Base-by-base conservation (phyloP, 1,140 invertebrate genomes). In the Trypoxylus dichotomus region DNA sequence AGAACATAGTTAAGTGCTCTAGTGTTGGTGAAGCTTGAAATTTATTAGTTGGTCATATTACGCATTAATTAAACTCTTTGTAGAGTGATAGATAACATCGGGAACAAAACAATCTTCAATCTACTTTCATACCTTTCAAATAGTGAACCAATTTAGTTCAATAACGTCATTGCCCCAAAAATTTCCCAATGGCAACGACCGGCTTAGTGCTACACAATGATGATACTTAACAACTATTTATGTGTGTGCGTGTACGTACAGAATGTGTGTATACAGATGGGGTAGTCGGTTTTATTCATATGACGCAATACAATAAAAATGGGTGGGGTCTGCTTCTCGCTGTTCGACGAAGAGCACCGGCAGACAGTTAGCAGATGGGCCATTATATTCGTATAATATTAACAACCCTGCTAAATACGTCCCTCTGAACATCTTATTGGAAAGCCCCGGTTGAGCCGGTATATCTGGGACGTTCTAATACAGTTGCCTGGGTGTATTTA, bases 311-410 rank as follows among this genome's bases (percentile, higher is more conserved):
- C 21, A 68, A 68, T 68, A 68, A 68, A 68, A 68, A 68, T 68
- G 60, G 60, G 60, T 68, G 60, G 60, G 60, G 60, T 68, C 47
- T 58, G 1, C 7, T 37, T 37, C 47, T 54, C 47, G 47, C 47
- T 54, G 6, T 54, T 15, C n/a, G 24, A 19, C 32, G 10, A 7
- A 15, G 60, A 63, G 60, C 60, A 63, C 19, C 60, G 15, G 60
- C 60, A 74, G 72, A 74, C 72, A 74, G 72, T 42, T 74, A 74
- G 72, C 72, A 74, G 72, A 74, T 74, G 72, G 72, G 41, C 72
- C 41, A 74, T 74, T 74, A 74, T 74, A 11, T n/a, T 74, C 72
- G 29, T 37, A 74, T 74, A 74, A 74, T 74, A 43, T 24, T 74
- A 74, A 74, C 72, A 74, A 74, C 72, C 72, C 72, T 74, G 41